Conservation (phyloP, 2,888 invertebrate species). For the Digitonthophagus gazella region DNA sequence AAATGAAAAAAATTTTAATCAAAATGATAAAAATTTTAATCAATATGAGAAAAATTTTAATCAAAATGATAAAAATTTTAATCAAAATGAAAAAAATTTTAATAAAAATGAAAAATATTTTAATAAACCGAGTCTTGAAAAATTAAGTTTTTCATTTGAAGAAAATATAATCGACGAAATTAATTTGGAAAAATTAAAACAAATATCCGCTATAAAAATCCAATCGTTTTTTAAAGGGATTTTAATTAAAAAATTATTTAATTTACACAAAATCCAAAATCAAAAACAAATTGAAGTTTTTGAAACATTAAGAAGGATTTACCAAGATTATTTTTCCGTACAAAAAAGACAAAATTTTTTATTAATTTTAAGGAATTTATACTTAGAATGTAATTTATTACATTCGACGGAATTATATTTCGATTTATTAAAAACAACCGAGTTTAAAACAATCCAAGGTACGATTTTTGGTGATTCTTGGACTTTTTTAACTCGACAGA, state of each 20-base stretch:
- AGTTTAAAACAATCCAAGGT: conserved; percentile 34
- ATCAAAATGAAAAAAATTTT: too few relatives aligned
- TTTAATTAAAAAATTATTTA: conserved; percentile 36
- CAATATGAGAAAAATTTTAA: too few relatives aligned
- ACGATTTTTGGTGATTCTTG: conserved; percentile 31
- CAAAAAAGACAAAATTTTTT: conserved; percentile 32
- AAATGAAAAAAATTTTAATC: too few relatives aligned
- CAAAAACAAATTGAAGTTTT: conserved; percentile 35
- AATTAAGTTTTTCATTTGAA: too few relatives aligned
- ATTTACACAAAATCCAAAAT: conserved; percentile 34
- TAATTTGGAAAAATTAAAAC: conserved; percentile 33
- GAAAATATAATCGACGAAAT: conserved; percentile 31
- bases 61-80: too few relatives aligned
- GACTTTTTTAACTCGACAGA: conserved; percentile 39
- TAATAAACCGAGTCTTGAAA: too few relatives aligned
- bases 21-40: too few relatives aligned
- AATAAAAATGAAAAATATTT: too few relatives aligned
- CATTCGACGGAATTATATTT: conserved; percentile 33
- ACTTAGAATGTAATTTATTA: conserved; percentile 29
- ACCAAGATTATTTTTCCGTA: conserved; percentile 37
- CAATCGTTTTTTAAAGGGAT: conserved; percentile 42
- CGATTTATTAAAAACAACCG: conserved; percentile 37
- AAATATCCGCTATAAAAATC: conserved; percentile 39
- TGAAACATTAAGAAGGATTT: conserved; percentile 38
- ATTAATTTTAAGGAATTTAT: conserved; percentile 37